Evolutionary conservation across 2,113 vertebrate species (phyloP).

Genomic region (Pedetes capensis): DNA sequence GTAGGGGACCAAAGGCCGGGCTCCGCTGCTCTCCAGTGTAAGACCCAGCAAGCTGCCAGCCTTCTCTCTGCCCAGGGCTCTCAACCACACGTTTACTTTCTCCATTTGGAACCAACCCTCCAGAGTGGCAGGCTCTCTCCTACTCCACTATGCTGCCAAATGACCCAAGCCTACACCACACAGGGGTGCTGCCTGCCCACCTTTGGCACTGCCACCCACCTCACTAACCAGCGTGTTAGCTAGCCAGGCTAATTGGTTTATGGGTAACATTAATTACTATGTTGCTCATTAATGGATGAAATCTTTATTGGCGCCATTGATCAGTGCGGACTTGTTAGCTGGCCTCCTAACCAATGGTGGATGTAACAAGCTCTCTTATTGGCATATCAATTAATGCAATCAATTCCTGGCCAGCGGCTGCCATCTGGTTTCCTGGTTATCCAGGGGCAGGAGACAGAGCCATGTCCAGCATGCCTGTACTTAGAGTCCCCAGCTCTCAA

Average conservation of each 20-base stretch:
- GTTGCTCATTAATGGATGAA: conserved; percentile 99
- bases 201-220: conserved; percentile 78
- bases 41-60: background rate
- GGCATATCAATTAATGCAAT: conserved; percentile 99
- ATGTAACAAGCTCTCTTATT: conserved; percentile 99
- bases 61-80: background rate
- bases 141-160: accelerated
- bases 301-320: conserved; percentile 99
- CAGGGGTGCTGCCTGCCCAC: background rate
- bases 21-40: background rate
- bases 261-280: conserved; percentile 99
- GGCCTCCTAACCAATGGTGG: conserved; percentile 98
- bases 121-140: accelerated
- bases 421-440: conserved; percentile 85
- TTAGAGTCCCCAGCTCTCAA: conserved; percentile 79
- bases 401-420: conserved; percentile 98
- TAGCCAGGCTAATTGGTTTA: conserved; percentile 95
- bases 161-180: background rate
- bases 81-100: background rate
- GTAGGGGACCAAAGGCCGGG: background rate
- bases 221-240: conserved; percentile 84
- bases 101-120: background rate
- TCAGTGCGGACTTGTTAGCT: conserved; percentile 98
- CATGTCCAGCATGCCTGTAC: conserved; percentile 83
- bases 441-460: conserved; percentile 82